These are phyloP conservation scores for Ennomos quercinarius DNA, from an alignment of 2,888 invertebrate species.

Conservation along the genomic window DNA sequence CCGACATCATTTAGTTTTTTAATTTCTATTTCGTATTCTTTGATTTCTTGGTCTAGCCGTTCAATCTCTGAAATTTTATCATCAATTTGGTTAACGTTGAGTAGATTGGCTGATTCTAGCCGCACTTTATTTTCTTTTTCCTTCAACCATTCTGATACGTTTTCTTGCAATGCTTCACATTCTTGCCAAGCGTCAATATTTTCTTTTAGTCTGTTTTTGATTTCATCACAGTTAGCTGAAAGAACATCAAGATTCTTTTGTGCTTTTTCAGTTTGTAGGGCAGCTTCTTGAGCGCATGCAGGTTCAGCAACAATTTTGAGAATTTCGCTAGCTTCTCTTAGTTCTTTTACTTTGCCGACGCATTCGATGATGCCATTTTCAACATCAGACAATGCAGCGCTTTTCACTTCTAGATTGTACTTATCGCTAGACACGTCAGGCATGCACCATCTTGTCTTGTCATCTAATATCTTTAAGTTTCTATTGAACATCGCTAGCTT, in stretches of 20 bases:
- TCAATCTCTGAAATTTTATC: conserved; percentile 89
- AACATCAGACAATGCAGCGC: conserved; percentile 91
- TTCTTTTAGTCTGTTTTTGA: conserved; percentile 88
- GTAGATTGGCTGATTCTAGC: conserved; percentile 89
- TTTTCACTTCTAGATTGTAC: conserved; percentile 96
- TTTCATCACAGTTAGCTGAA: conserved; percentile 88
- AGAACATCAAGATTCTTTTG: conserved; percentile 90
- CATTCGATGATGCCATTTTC: conserved; percentile 90
- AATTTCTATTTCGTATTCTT: conserved; percentile 88
- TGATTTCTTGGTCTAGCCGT: conserved; percentile 87
- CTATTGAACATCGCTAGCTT: conserved; percentile 93
- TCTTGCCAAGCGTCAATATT: conserved; percentile 92
- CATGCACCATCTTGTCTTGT: conserved; percentile 96
- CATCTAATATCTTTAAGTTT: conserved; percentile 91
- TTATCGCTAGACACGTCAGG: conserved; percentile 95
- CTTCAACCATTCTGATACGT: conserved; percentile 91
- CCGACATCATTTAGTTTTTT: conserved; percentile 88
- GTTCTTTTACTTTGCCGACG: conserved; percentile 87
- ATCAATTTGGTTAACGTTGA: conserved; percentile 88
- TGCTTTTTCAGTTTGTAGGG: conserved; percentile 88
- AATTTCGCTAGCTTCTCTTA: conserved; percentile 89
- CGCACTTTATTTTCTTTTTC: conserved; percentile 91
- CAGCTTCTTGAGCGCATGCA: conserved; percentile 88
- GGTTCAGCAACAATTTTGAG: conserved; percentile 90
- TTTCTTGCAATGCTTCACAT: conserved; percentile 92